A percentile compares a stretch with the other conserved stretches of the same genome.
Evolutionary conservation across 2,113 vertebrate genomes (phyloP).

Genomic region (Phocoena phocoena): DNA sequence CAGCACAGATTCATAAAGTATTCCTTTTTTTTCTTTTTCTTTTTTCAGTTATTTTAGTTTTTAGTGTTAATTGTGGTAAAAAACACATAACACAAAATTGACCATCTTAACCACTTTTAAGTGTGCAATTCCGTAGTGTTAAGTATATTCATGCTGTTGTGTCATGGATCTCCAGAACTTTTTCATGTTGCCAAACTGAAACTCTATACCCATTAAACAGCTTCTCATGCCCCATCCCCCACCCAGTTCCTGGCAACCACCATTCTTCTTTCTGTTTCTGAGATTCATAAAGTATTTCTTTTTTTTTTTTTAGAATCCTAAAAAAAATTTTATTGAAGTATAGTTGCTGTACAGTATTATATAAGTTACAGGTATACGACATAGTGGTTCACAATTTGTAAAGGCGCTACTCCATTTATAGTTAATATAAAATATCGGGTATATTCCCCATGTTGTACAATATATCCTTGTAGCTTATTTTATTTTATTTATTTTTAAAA

Average conservation of each 20-base stretch:
- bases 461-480: neutral
- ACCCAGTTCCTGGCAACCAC: neutral
- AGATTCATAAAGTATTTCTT: neutral
- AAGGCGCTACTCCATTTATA: neutral
- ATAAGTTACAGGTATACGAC: neutral
- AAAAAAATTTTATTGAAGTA: neutral
- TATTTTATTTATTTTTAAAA: neutral
- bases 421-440: neutral
- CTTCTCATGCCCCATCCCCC: neutral
- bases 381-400: neutral
- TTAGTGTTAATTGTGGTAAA: neutral
- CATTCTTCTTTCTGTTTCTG: neutral
- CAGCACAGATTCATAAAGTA: neutral
- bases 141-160: neutral
- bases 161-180: neutral
- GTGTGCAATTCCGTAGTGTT: neutral
- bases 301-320: neutral
- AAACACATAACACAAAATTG: neutral
- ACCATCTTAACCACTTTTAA: neutral
- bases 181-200: neutral
- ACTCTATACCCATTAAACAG: neutral
- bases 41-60: neutral
- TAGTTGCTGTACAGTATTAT: neutral
- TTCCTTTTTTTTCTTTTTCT: neutral
- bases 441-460: neutral